Conservation (phyloP, 2,888 invertebrate genomes). For the Holacanthella duospinosa region DNA sequence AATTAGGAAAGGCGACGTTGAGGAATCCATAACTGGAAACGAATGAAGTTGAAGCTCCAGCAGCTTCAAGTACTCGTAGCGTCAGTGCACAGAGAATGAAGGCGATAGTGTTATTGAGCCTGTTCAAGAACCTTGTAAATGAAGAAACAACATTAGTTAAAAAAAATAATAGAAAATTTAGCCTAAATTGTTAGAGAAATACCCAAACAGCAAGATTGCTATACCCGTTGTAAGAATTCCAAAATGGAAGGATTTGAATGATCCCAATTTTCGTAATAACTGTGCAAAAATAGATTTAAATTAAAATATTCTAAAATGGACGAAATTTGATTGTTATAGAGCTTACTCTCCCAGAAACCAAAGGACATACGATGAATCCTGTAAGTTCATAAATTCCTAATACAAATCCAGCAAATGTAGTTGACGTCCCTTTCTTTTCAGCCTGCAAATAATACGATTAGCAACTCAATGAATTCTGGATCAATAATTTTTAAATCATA, state of each 20-base stretch:
- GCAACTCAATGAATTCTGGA: too few species aligned
- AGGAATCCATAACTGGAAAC: background rate
- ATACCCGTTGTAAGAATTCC: background rate
- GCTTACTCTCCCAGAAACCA: background rate
- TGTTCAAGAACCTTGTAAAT: background rate
- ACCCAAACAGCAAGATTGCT: background rate
- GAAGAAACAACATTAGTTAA: too few species aligned
- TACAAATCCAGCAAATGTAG: constrained; percentile 1
- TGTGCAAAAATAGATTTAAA: background rate
- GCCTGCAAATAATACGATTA: background rate
- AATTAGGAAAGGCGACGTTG: background rate
- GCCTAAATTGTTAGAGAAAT: too few species aligned
- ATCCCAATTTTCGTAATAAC: background rate
- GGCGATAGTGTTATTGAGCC: background rate
- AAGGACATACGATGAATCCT: background rate
- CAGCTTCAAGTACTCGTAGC: background rate
- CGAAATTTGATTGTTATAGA: too few species aligned
- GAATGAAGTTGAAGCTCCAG: background rate
- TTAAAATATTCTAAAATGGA: background rate
- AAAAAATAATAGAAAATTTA: background rate
- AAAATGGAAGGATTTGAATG: background rate
- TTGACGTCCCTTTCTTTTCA: background rate
- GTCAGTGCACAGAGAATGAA: background rate
- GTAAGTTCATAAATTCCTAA: background rate
- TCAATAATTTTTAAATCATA: too few species aligned